phyloP scores from a whole-genome alignment of 2,797 vertebrate species.

The Paramormyrops hopkinsi region DNA sequence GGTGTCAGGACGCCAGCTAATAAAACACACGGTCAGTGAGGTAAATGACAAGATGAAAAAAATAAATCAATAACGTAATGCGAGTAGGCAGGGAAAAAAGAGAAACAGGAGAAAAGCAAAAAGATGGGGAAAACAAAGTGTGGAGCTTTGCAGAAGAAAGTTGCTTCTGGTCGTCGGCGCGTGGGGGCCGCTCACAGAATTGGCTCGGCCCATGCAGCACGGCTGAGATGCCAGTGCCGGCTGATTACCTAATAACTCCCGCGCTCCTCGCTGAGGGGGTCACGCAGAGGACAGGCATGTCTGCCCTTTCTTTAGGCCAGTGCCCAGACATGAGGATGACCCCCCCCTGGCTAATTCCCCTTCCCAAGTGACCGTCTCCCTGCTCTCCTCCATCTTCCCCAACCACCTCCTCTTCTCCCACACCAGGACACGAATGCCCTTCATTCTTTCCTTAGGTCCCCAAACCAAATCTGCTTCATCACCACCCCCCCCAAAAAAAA shows the following conservation, averaged over 20 bases:
- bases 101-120: conserved; percentile 57
- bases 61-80: conserved; percentile 64
- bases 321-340: conserved; percentile 60
- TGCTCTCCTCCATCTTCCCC: background rate
- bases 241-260: conserved; percentile 97
- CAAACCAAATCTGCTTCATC: conserved; percentile 36
- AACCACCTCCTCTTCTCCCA: background rate
- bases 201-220: conserved; percentile 76
- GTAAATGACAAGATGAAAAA: conserved; percentile 18
- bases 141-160: conserved; percentile 67
- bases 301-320: conserved; percentile 80
- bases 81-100: conserved; percentile 69
- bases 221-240: conserved; percentile 87
- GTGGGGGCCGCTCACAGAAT: conserved; percentile 83
- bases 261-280: conserved; percentile 90
- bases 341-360: background rate
- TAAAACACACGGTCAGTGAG: conserved; percentile 28
- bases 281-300: conserved; percentile 90
- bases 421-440: conserved; percentile 31
- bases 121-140: conserved; percentile 76
- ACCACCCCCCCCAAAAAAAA: conserved; percentile 2
- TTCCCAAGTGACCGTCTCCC: background rate
- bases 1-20: background rate
- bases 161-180: conserved; percentile 85
- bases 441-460: conserved; percentile 39